Evolutionary conservation across 2,797 vertebrate genomes (phyloP).

Genomic region (Parambassis ranga): DNA sequence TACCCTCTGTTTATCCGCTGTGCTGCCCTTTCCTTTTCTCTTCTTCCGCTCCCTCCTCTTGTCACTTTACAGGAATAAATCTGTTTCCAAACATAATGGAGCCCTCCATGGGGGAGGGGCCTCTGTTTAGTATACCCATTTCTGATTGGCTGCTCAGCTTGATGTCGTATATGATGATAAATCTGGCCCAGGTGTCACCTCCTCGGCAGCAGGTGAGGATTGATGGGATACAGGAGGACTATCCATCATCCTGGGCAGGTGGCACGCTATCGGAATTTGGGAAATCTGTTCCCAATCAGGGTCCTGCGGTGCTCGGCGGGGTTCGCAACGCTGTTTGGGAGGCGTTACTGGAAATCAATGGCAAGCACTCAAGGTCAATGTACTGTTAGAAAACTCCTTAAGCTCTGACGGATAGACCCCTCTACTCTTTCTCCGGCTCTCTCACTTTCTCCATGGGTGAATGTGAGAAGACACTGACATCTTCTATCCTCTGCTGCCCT

Average conservation of each 20-base stretch:
- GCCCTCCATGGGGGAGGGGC: constrained; percentile 60
- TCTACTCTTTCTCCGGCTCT: constrained; percentile 41
- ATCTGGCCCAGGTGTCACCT: constrained; percentile 96
- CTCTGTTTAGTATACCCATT: constrained; percentile 66
- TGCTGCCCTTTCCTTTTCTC: constrained; percentile 21
- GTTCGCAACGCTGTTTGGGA: constrained; percentile 91
- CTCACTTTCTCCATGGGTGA: constrained; percentile 81
- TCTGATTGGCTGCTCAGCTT: constrained; percentile 72
- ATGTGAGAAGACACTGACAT: constrained; percentile 89
- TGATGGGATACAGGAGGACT: constrained; percentile 91
- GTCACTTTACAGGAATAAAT: constrained; percentile 78
- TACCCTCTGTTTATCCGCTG: constrained; percentile 36
- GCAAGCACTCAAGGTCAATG: constrained; percentile 98
- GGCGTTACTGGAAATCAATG: constrained; percentile 99
- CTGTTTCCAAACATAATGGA: constrained; percentile 80
- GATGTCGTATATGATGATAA: constrained; percentile 89
- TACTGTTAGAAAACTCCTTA: constrained; percentile 99
- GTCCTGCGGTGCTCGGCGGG: constrained; percentile 86
- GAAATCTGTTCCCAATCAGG: constrained; percentile 99
- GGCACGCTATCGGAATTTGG: constrained; percentile 97
- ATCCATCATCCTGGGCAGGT: constrained; percentile 97
- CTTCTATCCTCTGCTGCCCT: constrained; percentile 72
- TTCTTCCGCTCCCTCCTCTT: constrained; percentile 47
- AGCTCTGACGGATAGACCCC: constrained; percentile 94
- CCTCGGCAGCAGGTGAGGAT: constrained; percentile 90